These are phyloP conservation scores for Schrankia costaestrigalis DNA, from an alignment of 2,888 invertebrate species.

Conservation along the genomic window DNA sequence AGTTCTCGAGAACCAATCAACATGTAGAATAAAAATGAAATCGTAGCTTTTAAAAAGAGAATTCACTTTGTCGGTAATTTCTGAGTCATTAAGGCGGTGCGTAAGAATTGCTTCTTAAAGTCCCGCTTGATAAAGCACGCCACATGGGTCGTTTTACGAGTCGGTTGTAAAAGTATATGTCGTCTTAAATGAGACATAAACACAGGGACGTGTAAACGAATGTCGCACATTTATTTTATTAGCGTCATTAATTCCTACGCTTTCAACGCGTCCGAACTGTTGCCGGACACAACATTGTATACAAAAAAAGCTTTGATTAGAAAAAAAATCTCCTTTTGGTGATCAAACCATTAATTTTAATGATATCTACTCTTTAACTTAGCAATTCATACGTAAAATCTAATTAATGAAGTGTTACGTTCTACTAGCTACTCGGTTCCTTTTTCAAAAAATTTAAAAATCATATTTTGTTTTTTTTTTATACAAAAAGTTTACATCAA, in stretches of 20 bases:
- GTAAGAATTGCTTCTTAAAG: conserved; percentile 55
- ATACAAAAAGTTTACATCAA: too few relatives aligned
- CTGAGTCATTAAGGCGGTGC: conserved; percentile 51
- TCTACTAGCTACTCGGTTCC: too few relatives aligned
- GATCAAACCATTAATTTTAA: too few relatives aligned
- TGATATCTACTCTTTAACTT: too few relatives aligned
- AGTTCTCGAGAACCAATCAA: conserved; percentile 14
- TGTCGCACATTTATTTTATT: conserved; percentile 79
- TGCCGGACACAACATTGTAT: conserved; percentile 28
- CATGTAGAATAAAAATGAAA: conserved; percentile 26
- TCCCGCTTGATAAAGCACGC: conserved; percentile 55
- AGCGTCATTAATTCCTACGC: conserved; percentile 71
- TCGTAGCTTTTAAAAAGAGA: conserved; percentile 35
- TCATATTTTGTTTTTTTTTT: too few relatives aligned
- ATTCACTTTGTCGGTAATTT: conserved; percentile 52
- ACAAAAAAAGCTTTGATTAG: neutral
- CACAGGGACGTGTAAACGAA: conserved; percentile 76
- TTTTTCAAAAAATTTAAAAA: too few relatives aligned
- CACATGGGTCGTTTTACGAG: conserved; percentile 73
- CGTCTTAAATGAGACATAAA: conserved; percentile 80
- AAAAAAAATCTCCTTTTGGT: too few relatives aligned
- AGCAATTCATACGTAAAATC: too few relatives aligned
- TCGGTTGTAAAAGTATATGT: conserved; percentile 72
- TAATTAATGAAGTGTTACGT: too few relatives aligned
- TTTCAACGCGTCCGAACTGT: conserved; percentile 58